A percentile compares a stretch with the other conserved stretches of the same genome.
phyloP scores from a whole-genome alignment of 2,113 vertebrate species.

The Sebastes schlegelii region DNA sequence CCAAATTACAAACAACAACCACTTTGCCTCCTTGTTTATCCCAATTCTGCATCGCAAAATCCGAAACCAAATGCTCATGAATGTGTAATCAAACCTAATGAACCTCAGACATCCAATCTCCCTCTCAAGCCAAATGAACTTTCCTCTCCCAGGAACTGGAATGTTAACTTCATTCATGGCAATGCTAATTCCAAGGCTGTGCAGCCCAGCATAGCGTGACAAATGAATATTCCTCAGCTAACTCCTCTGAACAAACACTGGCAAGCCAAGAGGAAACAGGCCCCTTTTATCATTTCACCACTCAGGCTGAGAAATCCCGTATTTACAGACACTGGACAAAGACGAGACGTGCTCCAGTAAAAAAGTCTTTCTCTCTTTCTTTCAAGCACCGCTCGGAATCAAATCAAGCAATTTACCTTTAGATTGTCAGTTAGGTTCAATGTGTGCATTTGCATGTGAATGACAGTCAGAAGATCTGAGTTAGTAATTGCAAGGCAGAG shows the following conservation, averaged over 20 bases:
- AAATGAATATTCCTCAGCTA: slow-evolving; percentile 75
- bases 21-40: slow-evolving; percentile 33
- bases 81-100: slow-evolving; percentile 64
- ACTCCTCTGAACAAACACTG: slow-evolving; percentile 67
- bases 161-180: slow-evolving; percentile 64
- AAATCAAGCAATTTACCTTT: slow-evolving; percentile 41
- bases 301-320: slow-evolving; percentile 42
- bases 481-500: slow-evolving; percentile 32
- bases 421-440: neutral
- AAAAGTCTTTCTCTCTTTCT: slow-evolving; percentile 14
- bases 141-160: slow-evolving; percentile 51
- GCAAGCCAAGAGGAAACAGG: slow-evolving; percentile 50
- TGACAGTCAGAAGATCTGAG: slow-evolving; percentile 6
- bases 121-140: slow-evolving; percentile 48
- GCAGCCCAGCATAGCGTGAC: slow-evolving; percentile 60
- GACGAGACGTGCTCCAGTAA: slow-evolving; percentile 8
- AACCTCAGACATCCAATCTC: slow-evolving; percentile 60
- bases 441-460: slow-evolving; percentile 14
- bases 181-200: slow-evolving; percentile 60
- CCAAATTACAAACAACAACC: slow-evolving; percentile 42
- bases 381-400: slow-evolving; percentile 23
- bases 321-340: slow-evolving; percentile 36
- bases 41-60: slow-evolving; percentile 39
- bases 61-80: slow-evolving; percentile 50
- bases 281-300: slow-evolving; percentile 39